Conservation (phyloP, 2,797 vertebrate genomes). For the Intellagama lesueurii region DNA sequence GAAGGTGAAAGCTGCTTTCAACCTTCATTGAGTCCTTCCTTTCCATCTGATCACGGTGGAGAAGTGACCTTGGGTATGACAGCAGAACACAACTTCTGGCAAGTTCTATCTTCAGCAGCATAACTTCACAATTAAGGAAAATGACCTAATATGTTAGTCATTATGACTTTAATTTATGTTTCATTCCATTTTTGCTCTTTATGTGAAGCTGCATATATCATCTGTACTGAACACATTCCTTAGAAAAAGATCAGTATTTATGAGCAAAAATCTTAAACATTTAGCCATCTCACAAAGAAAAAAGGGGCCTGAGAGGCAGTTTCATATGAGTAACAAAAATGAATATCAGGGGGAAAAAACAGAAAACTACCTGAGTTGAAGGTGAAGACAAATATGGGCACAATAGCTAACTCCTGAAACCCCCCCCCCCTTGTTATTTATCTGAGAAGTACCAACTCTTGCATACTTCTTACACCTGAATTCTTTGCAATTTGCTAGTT, state of each 20-base stretch:
- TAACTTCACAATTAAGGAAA: conserved; percentile 49
- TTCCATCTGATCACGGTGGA: not conserved
- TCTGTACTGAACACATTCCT: not conserved
- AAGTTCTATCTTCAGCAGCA: conserved; percentile 21
- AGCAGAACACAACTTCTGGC: not conserved
- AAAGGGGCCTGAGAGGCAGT: not conserved
- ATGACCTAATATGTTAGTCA: conserved; percentile 57
- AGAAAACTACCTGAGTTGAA: not conserved
- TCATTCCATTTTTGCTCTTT: conserved; percentile 62
- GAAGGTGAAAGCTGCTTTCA: too few species aligned
- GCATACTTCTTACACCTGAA: not conserved
- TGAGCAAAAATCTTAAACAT: not conserved
- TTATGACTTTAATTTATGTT: conserved; percentile 48
- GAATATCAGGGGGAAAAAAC: not conserved
- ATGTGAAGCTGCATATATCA: not conserved
- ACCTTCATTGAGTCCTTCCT: not conserved
- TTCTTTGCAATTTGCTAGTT: not conserved
- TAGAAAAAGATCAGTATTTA: not conserved
- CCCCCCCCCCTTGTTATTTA: not conserved
- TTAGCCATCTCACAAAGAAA: not conserved
- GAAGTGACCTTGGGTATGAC: not conserved
- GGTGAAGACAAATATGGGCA: not conserved
- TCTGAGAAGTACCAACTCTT: not conserved
- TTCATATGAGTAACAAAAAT: not conserved
- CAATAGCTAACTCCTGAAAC: too few species aligned